phyloP scores from a whole-genome alignment of 2,888 invertebrate genomes.

The Choristoneura rosaceana region DNA sequence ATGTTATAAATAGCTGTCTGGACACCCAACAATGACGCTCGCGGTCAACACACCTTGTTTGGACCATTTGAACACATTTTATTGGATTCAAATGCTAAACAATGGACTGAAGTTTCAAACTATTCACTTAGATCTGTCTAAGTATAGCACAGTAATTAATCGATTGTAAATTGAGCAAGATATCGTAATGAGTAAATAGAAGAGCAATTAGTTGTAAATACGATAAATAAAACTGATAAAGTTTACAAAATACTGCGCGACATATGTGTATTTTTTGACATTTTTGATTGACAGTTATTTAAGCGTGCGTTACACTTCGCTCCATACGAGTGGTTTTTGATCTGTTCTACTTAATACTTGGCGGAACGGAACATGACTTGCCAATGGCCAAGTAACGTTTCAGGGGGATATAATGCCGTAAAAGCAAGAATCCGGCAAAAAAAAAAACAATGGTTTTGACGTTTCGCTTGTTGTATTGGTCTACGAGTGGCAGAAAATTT shows the following conservation, averaged over 20 bases:
- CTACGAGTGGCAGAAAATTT: background rate
- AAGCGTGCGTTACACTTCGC: slow-evolving; percentile 37
- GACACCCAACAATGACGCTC: slow-evolving; percentile 26
- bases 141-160: slow-evolving; percentile 31
- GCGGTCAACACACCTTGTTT: slow-evolving; percentile 28
- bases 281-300: slow-evolving; percentile 39
- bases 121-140: slow-evolving; percentile 7
- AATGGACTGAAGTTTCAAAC: slow-evolving; percentile 19
- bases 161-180: slow-evolving; percentile 35
- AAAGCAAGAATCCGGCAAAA: background rate
- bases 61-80: slow-evolving; percentile 36
- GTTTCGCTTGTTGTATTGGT: slow-evolving; percentile 6
- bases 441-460: background rate
- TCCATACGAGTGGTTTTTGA: slow-evolving; percentile 31
- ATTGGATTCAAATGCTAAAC: slow-evolving; percentile 21
- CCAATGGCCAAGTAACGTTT: slow-evolving; percentile 1
- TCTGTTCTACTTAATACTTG: slow-evolving; percentile 26
- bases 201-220: slow-evolving; percentile 16
- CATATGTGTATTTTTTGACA: slow-evolving; percentile 11
- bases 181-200: slow-evolving; percentile 31
- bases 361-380: slow-evolving; percentile 18
- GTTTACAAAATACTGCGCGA: slow-evolving; percentile 40
- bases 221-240: slow-evolving; percentile 37
- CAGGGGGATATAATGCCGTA: background rate
- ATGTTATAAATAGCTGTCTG: slow-evolving; percentile 32